Evolutionary conservation across 1,140 invertebrate species (phyloP).

Genomic region (Drosophila kepulauana): DNA sequence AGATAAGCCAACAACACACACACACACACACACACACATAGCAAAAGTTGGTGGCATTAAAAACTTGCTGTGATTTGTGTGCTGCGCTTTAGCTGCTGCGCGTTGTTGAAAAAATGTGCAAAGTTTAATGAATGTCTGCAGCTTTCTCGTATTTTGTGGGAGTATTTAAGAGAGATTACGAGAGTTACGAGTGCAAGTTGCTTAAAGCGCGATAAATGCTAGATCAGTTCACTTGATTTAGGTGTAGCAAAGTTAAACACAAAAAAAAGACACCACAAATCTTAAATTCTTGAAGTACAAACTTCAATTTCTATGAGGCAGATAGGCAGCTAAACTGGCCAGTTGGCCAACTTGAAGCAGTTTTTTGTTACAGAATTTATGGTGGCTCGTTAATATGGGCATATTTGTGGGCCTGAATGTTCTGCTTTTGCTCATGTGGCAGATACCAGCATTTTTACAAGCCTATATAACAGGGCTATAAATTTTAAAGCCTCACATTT

Average conservation of each 20-base stretch:
- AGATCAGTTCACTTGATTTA: constrained; percentile 27
- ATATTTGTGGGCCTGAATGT: constrained; percentile 39
- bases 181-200: constrained; percentile 23
- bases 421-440: constrained; percentile 31
- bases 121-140: constrained; percentile 47
- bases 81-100: not conserved
- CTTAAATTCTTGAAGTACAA: not conserved
- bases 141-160: constrained; percentile 2
- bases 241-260: constrained; percentile 9
- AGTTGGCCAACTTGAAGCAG: constrained; percentile 5
- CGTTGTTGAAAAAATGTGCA: constrained; percentile 35
- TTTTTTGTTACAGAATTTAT: constrained; percentile 59
- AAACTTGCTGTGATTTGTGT: constrained; percentile 38
- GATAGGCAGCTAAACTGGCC: not conserved
- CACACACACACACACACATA: constrained; percentile 17
- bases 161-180: constrained; percentile 25
- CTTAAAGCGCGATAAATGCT: constrained; percentile 23
- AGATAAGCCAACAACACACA: constrained; percentile 50
- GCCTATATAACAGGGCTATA: constrained; percentile 46
- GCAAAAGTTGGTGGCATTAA: constrained; percentile 27
- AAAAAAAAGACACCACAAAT: not conserved
- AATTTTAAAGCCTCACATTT: constrained; percentile 49
- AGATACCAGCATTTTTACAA: constrained; percentile 42
- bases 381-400: constrained; percentile 44
- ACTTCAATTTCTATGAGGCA: constrained; percentile 37